Base-by-base conservation (phyloP, 1,140 invertebrate species). In the Harpegnathos saltator region DNA sequence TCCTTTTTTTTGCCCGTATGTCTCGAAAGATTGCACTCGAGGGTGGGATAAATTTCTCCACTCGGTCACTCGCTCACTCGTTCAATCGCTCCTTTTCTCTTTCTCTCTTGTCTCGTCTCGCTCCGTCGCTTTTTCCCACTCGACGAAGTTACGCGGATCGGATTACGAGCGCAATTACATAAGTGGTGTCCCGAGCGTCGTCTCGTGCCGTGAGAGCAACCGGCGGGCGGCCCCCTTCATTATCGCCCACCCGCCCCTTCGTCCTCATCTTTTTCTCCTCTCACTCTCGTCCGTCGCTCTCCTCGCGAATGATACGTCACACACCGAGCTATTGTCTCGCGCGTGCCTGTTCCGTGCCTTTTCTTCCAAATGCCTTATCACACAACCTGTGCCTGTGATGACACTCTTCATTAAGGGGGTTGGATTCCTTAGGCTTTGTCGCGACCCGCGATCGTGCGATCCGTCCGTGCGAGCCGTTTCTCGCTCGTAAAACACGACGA, bases 161-260 rank as follows among this genome's bases (percentile, higher is more conserved):
- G 74, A 87, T 87, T 87, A 87, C 82, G 82, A 84, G 62, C 56
- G 73, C 85, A 87, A 87, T 87, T 87, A 87, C 82, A 84, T 87
- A 87, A 87, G 85, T 87, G 81, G 63, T 68, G 52, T 54, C 26
- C 68, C 50, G 62, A 65, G 68, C 62, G 3, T 17, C 7, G 82
- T 50, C 82, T 87, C 82, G 81, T 86, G 69, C 69, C 69, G 58
- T 63, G 69, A 74, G 73, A 86, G 65, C 33, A 86, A 56, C 26
- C 44, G 72, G 50, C 54, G 38, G 38, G 56, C 54, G 3, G 38
- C 59, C 72, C 50, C 50, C 68, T 82, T 61, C 66, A 50, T 73
- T 58, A 48, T 82, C 44, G 19, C n/a, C 11, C 48, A 33, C 48
- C n/a, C 22, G 7, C 9, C 22, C 26, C 52, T 54, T 26, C 54